These are phyloP conservation scores for Gryllus bimaculatus DNA, from an alignment of 1,140 invertebrate species.

Conservation along the genomic window DNA sequence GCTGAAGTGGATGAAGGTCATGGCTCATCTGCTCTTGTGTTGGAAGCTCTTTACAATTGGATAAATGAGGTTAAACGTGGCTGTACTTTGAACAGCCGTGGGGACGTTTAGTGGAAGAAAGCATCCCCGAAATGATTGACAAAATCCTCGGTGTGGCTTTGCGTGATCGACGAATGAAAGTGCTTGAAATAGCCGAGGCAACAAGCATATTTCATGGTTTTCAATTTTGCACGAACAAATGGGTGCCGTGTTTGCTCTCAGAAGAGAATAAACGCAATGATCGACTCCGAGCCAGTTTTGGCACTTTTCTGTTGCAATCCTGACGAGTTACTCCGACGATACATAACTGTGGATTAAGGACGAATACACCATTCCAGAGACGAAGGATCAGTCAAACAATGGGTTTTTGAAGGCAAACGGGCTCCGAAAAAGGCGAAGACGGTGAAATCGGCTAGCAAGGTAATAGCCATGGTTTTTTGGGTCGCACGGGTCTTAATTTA, in stretches of 20 bases:
- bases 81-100: constrained; percentile 8
- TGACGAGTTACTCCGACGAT: constrained; percentile 24
- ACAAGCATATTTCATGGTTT: constrained; percentile 15
- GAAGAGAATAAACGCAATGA: constrained; percentile 7
- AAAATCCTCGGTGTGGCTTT: constrained; percentile 27
- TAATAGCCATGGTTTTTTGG: constrained; percentile 28
- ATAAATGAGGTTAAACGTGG: constrained; percentile 26
- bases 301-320: neutral
- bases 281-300: constrained; percentile 17
- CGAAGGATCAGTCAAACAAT: constrained; percentile 32
- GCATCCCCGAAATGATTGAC: constrained; percentile 24
- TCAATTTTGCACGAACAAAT: constrained; percentile 8
- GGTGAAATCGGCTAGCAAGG: constrained; percentile 28
- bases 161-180: constrained; percentile 27
- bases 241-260: constrained; percentile 8
- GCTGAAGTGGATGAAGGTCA: constrained; percentile 22
- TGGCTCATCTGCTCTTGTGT: constrained; percentile 21
- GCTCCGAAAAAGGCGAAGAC: constrained; percentile 24
- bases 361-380: constrained; percentile 32
- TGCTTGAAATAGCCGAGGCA: constrained; percentile 25
- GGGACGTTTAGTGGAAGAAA: constrained; percentile 16
- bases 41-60: constrained; percentile 23
- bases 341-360: constrained; percentile 32
- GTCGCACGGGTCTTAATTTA: constrained; percentile 23
- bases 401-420: constrained; percentile 21